Evolutionary conservation across 92 coral and sea anemone species (phyloP), one percentile per base, ranked within the genome.

Genomic region (Phenganax marumi): DNA sequence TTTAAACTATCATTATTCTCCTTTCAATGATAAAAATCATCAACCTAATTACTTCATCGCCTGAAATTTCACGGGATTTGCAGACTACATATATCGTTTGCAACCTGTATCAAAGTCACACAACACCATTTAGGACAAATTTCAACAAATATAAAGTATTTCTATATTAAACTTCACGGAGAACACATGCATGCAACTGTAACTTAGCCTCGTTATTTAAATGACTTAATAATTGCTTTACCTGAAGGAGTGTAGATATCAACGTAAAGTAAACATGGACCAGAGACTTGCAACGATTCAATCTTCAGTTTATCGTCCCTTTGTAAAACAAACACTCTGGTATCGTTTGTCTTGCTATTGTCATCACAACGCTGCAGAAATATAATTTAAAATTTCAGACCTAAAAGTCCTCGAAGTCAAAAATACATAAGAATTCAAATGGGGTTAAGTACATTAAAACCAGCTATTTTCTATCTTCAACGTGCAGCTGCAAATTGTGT

Each of bases 281-380:
- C 82, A 48, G 51, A 55, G 9, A 49, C 82, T 18, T 17, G 63
- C 49, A 77, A 39, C 2, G 82, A 77, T 54, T 77, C 82, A 60
- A 77, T 77, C 71, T 77, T 77, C 24, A 77, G 43, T 49, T 77
- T 77, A 65, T 77, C 82, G 21, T 77, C 82, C 43, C 82, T 54
- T 77, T 77, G 82, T 12, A 77, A 43, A 21, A 77, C 82, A 21
- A 77, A 77, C 57, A 49, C 71, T 77, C 50, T 77, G 6, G 70
- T 77, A 26, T 77, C 82, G 21, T 55, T 77, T 50, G 50, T 77
- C 52, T 60, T 47, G 10, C 7, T 14, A 64, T 43, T 22, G 47
- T 13, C 55, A 70, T 70, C 54, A 48, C 52, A 70, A 47, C 47
- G 76, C 76, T 70, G 17, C 14, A 70, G 12, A 39, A 43, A 17